Evolutionary conservation across 2,888 invertebrate species (phyloP), one percentile per base, ranked within the genome.

Genomic region (Pollenia angustigena): DNA sequence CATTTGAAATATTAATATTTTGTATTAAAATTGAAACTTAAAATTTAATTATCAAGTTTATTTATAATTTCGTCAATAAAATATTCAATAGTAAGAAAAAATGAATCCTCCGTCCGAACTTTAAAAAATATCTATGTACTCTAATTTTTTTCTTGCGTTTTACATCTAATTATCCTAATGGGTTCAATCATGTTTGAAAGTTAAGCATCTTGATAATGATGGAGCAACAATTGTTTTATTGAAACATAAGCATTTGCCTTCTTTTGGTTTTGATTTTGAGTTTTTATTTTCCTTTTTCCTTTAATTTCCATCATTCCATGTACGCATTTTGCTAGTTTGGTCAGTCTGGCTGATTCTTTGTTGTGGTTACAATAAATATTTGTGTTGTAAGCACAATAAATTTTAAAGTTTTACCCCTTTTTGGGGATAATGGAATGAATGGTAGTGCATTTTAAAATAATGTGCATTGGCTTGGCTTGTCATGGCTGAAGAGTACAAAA

Each of bases 281-380:
- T 66, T 48, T 56, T 42, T 42, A 16, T 23, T 46, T 48, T 50
- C 32, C 4, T 60, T 50, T 42, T 60, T 54, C 42, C n/a, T 4
- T 68, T 42, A 50, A 44, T 50, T 56, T 81, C 62, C 40, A 54
- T 64, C 10, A 58, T 54, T 54, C 4, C 11, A 42, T 46, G 32
- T 50, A 86, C 82, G 79, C 82, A 83, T 76, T 83, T 80, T 56
- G 68, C 52, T 75, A 60, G 56, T 79, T 56, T 58, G 54, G 82
- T 18, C 46, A 6, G 11, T 14, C 9, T 78, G 48, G 10, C 46
- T 69, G 42, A 54, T 81, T 66, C 56, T 66, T 72, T 74, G 54
- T 74, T 83, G 80, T 80, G 76, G 86, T 87, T 80, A 87, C 83
- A 76, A 80, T 87, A 87, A 87, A 80, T 81, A 84, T 87, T 84